A percentile compares a stretch with the other conserved stretches of the same genome.
phyloP scores from a whole-genome alignment of 2,888 invertebrate species.

The Sepiola atlantica region DNA sequence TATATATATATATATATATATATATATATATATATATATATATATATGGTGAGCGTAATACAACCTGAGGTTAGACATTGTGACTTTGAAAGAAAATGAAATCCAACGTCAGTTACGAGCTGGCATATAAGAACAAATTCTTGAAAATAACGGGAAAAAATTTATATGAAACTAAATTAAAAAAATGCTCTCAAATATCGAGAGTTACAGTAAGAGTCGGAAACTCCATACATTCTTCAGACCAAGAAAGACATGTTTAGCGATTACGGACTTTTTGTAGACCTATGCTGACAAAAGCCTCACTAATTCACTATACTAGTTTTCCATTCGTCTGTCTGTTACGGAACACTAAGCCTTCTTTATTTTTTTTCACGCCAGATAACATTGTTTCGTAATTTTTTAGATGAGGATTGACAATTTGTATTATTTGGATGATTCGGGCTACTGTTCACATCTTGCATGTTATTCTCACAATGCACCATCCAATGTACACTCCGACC shows the following conservation, averaged over 20 bases:
- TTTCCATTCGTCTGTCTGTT: no score
- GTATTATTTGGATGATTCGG: no score
- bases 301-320: no score
- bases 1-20: constrained; percentile 2
- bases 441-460: no score
- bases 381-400: no score
- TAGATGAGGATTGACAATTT: no score
- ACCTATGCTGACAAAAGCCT: no score
- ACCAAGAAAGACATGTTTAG: not conserved
- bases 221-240: not conserved
- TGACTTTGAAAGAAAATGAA: not conserved
- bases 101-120: not conserved
- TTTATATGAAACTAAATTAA: not conserved
- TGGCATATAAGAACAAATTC: not conserved
- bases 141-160: not conserved
- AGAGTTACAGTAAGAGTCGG: not conserved
- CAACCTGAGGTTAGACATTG: constrained; percentile 11
- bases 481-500: no score
- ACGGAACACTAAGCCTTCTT: no score
- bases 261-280: no score
- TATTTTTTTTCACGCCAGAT: no score
- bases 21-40: not conserved
- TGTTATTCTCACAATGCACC: no score
- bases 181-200: not conserved
- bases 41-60: not conserved